A percentile compares a stretch with the other conserved stretches of the same genome.
These are phyloP conservation scores for Apolygus lucorum DNA, from an alignment of 1,140 invertebrate species.

Conservation along the genomic window DNA sequence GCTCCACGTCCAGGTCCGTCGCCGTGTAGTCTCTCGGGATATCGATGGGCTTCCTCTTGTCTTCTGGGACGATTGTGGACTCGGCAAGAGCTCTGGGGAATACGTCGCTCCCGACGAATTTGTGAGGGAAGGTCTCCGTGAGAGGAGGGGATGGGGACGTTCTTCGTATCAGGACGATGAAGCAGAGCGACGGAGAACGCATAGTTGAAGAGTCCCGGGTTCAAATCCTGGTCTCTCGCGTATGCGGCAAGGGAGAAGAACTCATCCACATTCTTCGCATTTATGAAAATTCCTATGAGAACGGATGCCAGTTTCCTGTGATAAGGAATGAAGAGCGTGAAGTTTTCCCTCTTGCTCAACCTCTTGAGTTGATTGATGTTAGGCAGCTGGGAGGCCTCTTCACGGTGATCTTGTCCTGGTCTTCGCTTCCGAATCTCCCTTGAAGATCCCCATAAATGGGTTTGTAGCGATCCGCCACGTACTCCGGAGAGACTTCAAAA, in stretches of 20 bases:
- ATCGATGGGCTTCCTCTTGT: slow-evolving; percentile 23
- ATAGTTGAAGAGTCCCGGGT: slow-evolving; percentile 41
- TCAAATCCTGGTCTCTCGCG: slow-evolving; percentile 36
- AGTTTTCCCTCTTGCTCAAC: slow-evolving; percentile 55
- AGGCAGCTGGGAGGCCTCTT: slow-evolving; percentile 50
- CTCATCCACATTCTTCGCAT: slow-evolving; percentile 32
- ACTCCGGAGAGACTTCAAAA: background rate
- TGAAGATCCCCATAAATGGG: background rate
- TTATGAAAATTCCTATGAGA: slow-evolving; percentile 27
- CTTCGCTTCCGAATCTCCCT: background rate
- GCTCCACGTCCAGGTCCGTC: slow-evolving; percentile 37
- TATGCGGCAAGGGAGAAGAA: slow-evolving; percentile 38
- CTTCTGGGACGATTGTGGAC: slow-evolving; percentile 34
- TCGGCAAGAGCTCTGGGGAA: slow-evolving; percentile 23
- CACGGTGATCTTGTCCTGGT: background rate
- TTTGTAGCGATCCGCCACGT: background rate
- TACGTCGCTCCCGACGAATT: slow-evolving; percentile 27
- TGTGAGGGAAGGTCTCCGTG: slow-evolving; percentile 36
- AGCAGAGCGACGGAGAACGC: slow-evolving; percentile 39
- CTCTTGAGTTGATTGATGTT: slow-evolving; percentile 55
- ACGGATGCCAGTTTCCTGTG: slow-evolving; percentile 57
- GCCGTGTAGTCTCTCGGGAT: slow-evolving; percentile 32
- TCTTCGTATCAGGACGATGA: slow-evolving; percentile 35
- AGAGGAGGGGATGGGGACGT: slow-evolving; percentile 35
- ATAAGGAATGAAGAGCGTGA: slow-evolving; percentile 63